Evolutionary conservation across 2,113 vertebrate genomes (phyloP).

Genomic region (Siniperca chuatsi): DNA sequence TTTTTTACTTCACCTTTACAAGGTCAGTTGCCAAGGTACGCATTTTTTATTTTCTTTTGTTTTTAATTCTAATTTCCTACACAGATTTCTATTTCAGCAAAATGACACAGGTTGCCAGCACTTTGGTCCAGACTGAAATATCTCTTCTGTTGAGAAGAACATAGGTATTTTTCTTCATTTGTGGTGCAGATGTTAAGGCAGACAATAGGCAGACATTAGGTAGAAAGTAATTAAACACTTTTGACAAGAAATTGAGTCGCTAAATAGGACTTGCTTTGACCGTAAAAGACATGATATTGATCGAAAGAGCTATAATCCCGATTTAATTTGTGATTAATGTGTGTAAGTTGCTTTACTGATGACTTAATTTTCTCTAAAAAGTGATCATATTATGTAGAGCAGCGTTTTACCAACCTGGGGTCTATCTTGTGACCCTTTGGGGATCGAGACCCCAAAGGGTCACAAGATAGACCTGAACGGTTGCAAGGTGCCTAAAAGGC

Average conservation of each 20-base stretch:
- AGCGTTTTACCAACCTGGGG: not conserved
- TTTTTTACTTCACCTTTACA: slow-evolving; percentile 21
- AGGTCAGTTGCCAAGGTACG: not conserved
- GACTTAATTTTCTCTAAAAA: not conserved
- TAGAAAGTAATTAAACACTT: not conserved
- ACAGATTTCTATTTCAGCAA: not conserved
- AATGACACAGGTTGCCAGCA: not conserved
- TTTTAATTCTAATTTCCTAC: not conserved
- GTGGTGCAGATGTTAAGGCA: too few species aligned
- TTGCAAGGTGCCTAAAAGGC: not conserved
- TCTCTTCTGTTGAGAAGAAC: not conserved
- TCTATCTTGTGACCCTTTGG: too few species aligned
- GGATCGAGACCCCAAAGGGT: not conserved
- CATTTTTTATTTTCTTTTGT: not conserved
- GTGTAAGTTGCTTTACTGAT: not conserved
- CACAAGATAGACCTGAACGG: not conserved
- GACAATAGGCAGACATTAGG: too few species aligned
- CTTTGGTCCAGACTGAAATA: not conserved
- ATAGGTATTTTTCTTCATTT: not conserved
- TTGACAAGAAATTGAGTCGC: not conserved
- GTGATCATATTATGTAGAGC: not conserved
- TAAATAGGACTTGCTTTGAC: too few species aligned
- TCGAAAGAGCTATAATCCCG: too few species aligned
- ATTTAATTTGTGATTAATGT: too few species aligned
- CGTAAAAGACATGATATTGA: too few species aligned